Conservation (phyloP, 2,888 invertebrate genomes). For the Ischnus inquisitorius region DNA sequence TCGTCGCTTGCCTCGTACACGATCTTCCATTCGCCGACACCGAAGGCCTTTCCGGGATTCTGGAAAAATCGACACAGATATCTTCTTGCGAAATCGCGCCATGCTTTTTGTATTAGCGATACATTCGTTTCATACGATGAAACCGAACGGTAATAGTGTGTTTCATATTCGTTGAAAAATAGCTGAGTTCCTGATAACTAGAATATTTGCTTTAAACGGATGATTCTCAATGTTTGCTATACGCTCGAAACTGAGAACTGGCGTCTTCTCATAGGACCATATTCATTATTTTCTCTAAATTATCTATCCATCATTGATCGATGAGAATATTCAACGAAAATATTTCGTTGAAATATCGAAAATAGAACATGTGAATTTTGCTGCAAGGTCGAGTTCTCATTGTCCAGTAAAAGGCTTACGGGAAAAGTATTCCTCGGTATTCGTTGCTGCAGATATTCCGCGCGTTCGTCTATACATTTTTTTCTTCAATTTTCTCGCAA, state of each 20-base stretch:
- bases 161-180: background rate
- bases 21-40: slow-evolving; percentile 85
- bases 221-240: too few species aligned
- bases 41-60: slow-evolving; percentile 85
- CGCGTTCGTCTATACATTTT: background rate
- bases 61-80: slow-evolving; percentile 74
- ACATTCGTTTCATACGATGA: background rate
- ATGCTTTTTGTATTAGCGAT: background rate
- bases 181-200: too few species aligned
- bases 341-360: background rate
- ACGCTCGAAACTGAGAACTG: too few species aligned
- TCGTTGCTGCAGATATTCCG: slow-evolving; percentile 5
- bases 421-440: slow-evolving; percentile 14
- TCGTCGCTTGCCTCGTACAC: slow-evolving; percentile 86
- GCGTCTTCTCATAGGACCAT: slow-evolving; percentile 5
- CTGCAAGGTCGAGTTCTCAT: background rate
- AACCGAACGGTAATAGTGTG: slow-evolving; percentile 16
- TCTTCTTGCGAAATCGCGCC: background rate
- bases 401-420: background rate
- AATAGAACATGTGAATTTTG: background rate
- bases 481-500: slow-evolving; percentile 17
- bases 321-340: slow-evolving; percentile 8
- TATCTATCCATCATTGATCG: background rate
- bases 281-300: slow-evolving; percentile 20
- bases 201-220: too few species aligned